Evolutionary conservation across 2,113 vertebrate genomes (phyloP).

Genomic region (Oreochromis aureus): DNA sequence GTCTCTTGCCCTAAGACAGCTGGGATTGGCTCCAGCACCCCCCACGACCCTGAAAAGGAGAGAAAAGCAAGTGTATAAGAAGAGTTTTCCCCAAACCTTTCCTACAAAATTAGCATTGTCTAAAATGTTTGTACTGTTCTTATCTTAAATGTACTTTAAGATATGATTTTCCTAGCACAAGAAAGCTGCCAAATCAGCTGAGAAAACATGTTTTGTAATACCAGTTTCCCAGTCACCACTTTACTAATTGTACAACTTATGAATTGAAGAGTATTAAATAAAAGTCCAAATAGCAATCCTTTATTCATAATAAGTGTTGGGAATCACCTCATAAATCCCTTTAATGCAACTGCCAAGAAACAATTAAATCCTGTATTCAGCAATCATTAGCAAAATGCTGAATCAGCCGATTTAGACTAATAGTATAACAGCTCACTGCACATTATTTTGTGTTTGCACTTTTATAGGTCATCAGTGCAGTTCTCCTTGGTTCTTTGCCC

Average conservation of each 20-base stretch:
- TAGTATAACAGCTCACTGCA: not conserved
- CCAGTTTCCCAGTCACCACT: not conserved
- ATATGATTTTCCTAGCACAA: not conserved
- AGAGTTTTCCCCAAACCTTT: not conserved
- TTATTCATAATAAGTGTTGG: not conserved
- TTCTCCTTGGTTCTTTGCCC: not conserved
- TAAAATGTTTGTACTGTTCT: not conserved
- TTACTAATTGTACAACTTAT: not conserved
- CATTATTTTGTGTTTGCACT: not conserved
- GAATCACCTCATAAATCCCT: not conserved
- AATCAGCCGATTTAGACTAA: not conserved
- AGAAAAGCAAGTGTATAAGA: not conserved
- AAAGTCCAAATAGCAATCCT: not conserved
- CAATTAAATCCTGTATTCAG: conserved; percentile 27
- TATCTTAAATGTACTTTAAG: not conserved
- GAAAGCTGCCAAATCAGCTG: not conserved
- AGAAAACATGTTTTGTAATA: not conserved
- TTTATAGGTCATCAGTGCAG: not conserved
- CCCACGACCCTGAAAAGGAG: not conserved
- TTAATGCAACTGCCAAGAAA: not conserved
- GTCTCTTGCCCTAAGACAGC: not conserved
- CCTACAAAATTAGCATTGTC: not conserved
- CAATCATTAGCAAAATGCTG: not conserved
- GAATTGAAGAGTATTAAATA: not conserved
- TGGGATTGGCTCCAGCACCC: not conserved